Base-by-base conservation (phyloP, 2,113 vertebrate species). In the Arothron firmamentum region DNA sequence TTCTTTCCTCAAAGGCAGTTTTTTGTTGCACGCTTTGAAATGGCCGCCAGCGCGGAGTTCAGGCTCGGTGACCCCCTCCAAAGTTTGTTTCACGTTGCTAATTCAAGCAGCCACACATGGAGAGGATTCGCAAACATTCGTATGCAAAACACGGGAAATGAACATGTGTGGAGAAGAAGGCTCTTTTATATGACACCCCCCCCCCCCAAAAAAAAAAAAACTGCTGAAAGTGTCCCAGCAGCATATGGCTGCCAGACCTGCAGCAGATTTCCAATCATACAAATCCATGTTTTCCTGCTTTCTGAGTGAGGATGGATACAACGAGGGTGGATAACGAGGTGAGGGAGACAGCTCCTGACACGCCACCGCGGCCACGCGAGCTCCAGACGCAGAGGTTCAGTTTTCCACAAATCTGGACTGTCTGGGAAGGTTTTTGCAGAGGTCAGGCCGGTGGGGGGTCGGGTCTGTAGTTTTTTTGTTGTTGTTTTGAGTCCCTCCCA, bases 171-270 rank as follows among this genome's bases (percentile, higher is more conserved):
- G 59, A 50, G 61, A 74, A 50, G 50, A 21, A 28, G 61, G 65
- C 53, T 58, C 67, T 65, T 77, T 62, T 62, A 59, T 59, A 56
- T 11, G 73, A 55, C 43, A 10, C 15, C 16, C 43, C 3, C 41
- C 13, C 11, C 41, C 3, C 61, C 58, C 19, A 51, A 55, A 66
- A 79, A 77, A 80, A 52, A 65, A 67, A 78, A 68, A 67, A 82
- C 77, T 61, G 69, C 64, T 73, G 64, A 65, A 70, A 56, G 55
- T 49, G 34, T 77, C 56, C 52, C 31, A 56, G 55, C 31, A 56
- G 55, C 84, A 89, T 87, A 59, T 86, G 87, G 80, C 28, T 54
- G 15, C 79, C 87, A 87, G 81, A 88, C 81, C 71, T 79, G 74
- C 56, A 45, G 57, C 63, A 77, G 74, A 86, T 61, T 72, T 72